Evolutionary conservation across 2,113 vertebrate genomes (phyloP), one percentile per base, ranked within the genome.

Genomic region (Ctenomys sociabilis): DNA sequence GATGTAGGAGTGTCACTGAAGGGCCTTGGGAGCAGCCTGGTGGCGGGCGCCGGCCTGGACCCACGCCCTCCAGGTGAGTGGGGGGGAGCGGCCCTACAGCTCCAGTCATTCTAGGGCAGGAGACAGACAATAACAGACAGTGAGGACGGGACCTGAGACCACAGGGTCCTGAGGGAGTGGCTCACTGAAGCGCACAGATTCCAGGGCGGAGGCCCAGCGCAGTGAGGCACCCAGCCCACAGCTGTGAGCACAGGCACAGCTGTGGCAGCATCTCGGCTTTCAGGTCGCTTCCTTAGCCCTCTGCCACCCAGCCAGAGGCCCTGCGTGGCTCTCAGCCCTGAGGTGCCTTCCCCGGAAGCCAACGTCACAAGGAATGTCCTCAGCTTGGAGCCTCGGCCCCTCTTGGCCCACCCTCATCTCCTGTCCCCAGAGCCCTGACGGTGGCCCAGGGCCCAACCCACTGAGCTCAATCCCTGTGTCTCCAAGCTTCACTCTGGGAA

Each of bases 391-490:
- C 13, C 87, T 49, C 16, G n/a, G 37, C 2, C 43, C 24, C 30
- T 14, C 26, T 32, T 2, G 4, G 5, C 24, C 28, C 16, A 45
- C 10, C 37, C 57, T 40, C 12, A 63, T 32, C 35, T 35, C 7
- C 26, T 4, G 13, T 2, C 10, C 54, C 5, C 10, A 59, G 63
- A 93, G 11, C 24, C n/a, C 64, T 17, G 57, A 72, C 22, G 3
- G n/a, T 0, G 0, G 8, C n/a, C 30, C 1, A 1, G n/a, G 73
- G 45, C 37, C 35, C 43, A 14, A 80, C 16, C 17, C 12, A 19
- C 35, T 28, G 52, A 90, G 16, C 37, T 85, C 73, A 75, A 43
- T 73, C n/a, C 14, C 78, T 59, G 57, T 12, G 16, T 81, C 84
- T 84, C 7, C 10, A 70, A n/a, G 30, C 49, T 80, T 89, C 54